Evolutionary conservation across 2,797 vertebrate species (phyloP).

Genomic region (Cyprinodon diabolis): DNA sequence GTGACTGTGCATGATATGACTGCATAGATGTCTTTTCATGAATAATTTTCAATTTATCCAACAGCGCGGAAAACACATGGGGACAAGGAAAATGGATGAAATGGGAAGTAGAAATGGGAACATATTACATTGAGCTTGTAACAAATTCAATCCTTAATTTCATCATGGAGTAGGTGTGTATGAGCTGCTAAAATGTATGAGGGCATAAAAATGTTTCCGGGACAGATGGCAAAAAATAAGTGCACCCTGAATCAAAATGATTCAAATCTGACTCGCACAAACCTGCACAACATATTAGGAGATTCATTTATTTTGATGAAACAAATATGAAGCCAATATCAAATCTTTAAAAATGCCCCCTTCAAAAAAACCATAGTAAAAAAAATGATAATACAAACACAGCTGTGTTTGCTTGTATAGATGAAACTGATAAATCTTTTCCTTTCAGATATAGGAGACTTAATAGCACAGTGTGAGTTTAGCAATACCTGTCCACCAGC

Average conservation of each 20-base stretch:
- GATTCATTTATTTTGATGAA: not conserved
- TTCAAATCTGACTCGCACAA: not conserved
- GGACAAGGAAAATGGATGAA: constrained; percentile 25
- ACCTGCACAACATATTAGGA: not conserved
- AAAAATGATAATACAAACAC: too few relatives aligned
- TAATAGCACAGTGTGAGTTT: too few relatives aligned
- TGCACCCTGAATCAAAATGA: not conserved
- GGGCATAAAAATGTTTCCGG: not conserved
- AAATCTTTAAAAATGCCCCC: too few relatives aligned
- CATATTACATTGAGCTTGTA: not conserved
- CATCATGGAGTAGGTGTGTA: not conserved
- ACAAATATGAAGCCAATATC: not conserved
- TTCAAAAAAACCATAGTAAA: too few relatives aligned
- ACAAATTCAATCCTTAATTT: not conserved
- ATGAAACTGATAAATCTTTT: too few relatives aligned
- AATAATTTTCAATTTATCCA: constrained; percentile 58
- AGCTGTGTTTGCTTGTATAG: too few relatives aligned
- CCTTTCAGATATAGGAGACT: too few relatives aligned
- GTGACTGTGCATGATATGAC: constrained; percentile 30
- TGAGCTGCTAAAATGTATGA: not conserved
- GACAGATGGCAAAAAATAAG: not conserved
- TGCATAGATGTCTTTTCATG: constrained; percentile 49
- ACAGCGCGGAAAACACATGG: constrained; percentile 37
- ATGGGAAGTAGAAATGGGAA: constrained; percentile 5
- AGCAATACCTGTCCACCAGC: too few relatives aligned